Conservation (phyloP, 2,797 vertebrate species). For the Lycodopsis pacificus region DNA sequence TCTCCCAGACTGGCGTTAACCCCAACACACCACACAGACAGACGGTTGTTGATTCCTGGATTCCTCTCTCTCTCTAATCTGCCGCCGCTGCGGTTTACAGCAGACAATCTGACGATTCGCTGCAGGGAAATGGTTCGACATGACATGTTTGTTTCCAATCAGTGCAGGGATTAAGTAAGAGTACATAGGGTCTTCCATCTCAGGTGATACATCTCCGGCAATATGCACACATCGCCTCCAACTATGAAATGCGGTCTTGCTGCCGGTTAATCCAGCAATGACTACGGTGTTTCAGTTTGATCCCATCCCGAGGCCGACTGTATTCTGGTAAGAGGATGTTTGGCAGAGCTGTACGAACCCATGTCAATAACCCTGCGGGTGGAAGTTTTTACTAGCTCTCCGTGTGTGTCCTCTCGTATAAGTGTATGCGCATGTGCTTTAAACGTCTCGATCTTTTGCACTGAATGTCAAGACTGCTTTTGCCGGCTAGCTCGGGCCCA, state of each 20-base stretch:
- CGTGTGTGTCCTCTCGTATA: conserved; percentile 50
- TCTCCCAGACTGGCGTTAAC: conserved; percentile 68
- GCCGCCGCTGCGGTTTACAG: conserved; percentile 66
- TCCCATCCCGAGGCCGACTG: conserved; percentile 51
- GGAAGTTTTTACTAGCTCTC: conserved; percentile 68
- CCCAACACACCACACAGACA: conserved; percentile 70
- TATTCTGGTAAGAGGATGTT: conserved; percentile 78
- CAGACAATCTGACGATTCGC: conserved; percentile 62
- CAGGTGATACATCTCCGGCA: conserved; percentile 66
- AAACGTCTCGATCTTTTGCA: conserved; percentile 26
- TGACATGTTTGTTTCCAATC: conserved; percentile 79
- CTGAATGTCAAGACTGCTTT: conserved; percentile 28
- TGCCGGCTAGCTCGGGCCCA: conserved; percentile 1
- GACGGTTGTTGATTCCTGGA: conserved; percentile 77
- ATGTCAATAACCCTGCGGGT: conserved; percentile 67
- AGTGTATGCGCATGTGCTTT: conserved; percentile 19
- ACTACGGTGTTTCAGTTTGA: conserved; percentile 56
- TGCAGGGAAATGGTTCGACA: conserved; percentile 67
- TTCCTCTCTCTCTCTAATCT: conserved; percentile 71
- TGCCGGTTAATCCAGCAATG: conserved; percentile 59
- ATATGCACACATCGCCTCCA: conserved; percentile 9
- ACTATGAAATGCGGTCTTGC: conserved; percentile 55
- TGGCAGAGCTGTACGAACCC: conserved; percentile 66
- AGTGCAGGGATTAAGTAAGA: conserved; percentile 59
- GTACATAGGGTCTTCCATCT: conserved; percentile 66